phyloP scores from a whole-genome alignment of 2,113 vertebrate species.

The Ondatra zibethicus region DNA sequence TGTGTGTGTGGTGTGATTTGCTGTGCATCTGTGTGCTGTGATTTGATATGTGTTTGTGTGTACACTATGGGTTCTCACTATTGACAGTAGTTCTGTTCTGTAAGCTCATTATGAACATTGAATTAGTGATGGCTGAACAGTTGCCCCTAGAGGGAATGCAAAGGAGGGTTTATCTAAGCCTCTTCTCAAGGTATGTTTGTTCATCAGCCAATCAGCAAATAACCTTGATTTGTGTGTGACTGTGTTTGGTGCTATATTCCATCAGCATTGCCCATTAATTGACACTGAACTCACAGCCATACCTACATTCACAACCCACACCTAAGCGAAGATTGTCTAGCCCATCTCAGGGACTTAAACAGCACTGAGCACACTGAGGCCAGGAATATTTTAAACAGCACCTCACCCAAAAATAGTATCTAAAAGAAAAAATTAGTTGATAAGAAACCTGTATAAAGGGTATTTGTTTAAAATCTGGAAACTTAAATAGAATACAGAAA shows the following conservation, averaged over 20 bases:
- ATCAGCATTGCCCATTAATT: background rate
- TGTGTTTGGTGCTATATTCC: background rate
- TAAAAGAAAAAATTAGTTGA: background rate
- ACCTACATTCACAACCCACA: background rate
- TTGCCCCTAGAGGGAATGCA: background rate
- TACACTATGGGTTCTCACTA: background rate
- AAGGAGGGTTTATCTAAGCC: background rate
- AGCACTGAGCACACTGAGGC: background rate
- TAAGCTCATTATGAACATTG: background rate
- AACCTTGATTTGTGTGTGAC: conserved; percentile 3
- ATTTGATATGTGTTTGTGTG: no score
- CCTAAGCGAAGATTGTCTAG: background rate
- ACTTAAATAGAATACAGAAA: background rate
- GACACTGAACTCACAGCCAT: background rate
- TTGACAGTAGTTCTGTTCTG: background rate
- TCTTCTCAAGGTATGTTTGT: background rate
- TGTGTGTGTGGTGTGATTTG: background rate
- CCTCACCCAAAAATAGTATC: background rate
- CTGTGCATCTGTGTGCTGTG: background rate
- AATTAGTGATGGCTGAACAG: background rate
- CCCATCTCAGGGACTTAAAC: background rate
- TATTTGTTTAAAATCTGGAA: background rate
- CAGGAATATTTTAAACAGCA: background rate
- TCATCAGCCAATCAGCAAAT: conserved; percentile 9
- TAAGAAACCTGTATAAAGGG: background rate